A percentile compares a stretch with the other conserved stretches of the same genome.
phyloP scores from a whole-genome alignment of 2,797 vertebrate species.

The Prionace glauca region DNA sequence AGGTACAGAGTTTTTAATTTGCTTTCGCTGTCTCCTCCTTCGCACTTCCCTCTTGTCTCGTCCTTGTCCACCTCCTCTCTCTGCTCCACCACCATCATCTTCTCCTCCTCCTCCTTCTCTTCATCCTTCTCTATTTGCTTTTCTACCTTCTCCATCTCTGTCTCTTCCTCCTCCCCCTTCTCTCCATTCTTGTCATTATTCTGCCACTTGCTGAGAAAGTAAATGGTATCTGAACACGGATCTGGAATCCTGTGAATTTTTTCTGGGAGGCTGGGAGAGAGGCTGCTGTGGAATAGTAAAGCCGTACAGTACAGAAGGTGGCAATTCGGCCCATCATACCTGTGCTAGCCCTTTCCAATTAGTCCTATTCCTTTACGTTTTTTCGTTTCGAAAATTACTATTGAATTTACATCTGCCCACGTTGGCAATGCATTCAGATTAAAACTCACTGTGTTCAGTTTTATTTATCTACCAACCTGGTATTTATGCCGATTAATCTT shows the following conservation, averaged over 20 bases:
- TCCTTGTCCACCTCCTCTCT: background rate
- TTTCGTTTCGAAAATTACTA: background rate
- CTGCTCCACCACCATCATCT: background rate
- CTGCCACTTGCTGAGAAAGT: background rate
- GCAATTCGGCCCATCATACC: no score
- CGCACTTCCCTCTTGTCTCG: background rate
- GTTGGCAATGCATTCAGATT: background rate
- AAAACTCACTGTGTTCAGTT: background rate
- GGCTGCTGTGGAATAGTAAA: no score
- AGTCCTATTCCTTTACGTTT: background rate
- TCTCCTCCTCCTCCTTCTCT: background rate
- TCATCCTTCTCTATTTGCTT: background rate
- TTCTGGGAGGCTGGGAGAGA: background rate
- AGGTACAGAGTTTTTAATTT: slow-evolving; percentile 54
- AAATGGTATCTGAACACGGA: background rate
- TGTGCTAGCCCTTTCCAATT: no score
- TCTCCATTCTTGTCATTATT: background rate
- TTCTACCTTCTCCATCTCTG: background rate
- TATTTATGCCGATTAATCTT: background rate
- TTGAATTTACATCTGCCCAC: background rate
- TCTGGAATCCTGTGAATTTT: background rate
- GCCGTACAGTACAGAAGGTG: no score
- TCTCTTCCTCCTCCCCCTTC: background rate
- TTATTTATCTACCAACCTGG: no score
- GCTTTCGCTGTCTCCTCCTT: background rate